A percentile compares a stretch with the other conserved stretches of the same genome.
Conservation (phyloP, 2,888 invertebrate genomes). For the Pollenia amentaria region DNA sequence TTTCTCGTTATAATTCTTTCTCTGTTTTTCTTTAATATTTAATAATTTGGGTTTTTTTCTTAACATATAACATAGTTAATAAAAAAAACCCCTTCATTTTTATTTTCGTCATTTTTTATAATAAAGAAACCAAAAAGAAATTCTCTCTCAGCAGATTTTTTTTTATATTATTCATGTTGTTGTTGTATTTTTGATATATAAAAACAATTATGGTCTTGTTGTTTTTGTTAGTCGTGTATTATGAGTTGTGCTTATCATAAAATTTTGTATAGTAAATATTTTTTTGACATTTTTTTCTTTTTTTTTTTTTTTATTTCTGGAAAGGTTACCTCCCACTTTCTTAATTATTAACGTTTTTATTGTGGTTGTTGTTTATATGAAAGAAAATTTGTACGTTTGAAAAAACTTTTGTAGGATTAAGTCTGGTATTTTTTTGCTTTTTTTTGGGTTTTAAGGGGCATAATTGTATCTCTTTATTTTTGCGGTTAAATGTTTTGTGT, state of each 20-base stretch:
- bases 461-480: constrained; percentile 24
- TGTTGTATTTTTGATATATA: constrained; percentile 6
- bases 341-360: constrained; percentile 64
- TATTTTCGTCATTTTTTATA: constrained; percentile 74
- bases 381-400: background rate
- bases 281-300: constrained; percentile 50
- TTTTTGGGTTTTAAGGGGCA: background rate
- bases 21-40: constrained; percentile 71
- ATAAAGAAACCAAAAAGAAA: constrained; percentile 5
- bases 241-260: constrained; percentile 71
- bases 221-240: constrained; percentile 56
- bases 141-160: constrained; percentile 4
- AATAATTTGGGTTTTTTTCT: constrained; percentile 77
- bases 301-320: constrained; percentile 44
- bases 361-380: constrained; percentile 16
- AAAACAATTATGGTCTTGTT: constrained; percentile 3
- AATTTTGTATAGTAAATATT: constrained; percentile 68
- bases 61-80: constrained; percentile 35
- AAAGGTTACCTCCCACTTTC: constrained; percentile 82
- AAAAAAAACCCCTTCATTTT: constrained; percentile 75
- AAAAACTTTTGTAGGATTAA: constrained; percentile 10
- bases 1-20: background rate
- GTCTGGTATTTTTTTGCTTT: background rate
- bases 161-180: background rate
- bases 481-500: constrained; percentile 24